Evolutionary conservation across 2,797 vertebrate genomes (phyloP).

Genomic region (Propithecus perrieri): DNA sequence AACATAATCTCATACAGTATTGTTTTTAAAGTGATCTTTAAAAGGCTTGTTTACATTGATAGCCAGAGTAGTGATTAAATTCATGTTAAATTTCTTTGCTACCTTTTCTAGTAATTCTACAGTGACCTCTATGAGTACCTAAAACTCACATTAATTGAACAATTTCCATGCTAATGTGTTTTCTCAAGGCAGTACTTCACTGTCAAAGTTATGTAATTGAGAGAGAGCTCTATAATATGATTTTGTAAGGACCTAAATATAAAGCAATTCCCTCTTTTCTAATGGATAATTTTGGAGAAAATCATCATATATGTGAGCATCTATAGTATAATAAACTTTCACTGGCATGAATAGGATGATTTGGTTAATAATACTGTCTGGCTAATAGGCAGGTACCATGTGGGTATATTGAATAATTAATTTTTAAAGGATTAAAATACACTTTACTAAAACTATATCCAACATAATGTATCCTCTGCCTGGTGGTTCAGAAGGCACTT

Average conservation of each 20-base stretch:
- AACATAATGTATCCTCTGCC: not conserved
- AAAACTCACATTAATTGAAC: not conserved
- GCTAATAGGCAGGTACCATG: not conserved
- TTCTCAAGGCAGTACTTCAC: not conserved
- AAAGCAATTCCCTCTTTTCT: conserved; percentile 16
- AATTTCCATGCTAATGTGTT: not conserved
- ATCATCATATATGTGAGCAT: not conserved
- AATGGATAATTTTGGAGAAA: conserved; percentile 5
- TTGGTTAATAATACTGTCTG: not conserved
- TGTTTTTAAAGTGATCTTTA: not conserved
- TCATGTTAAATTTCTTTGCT: not conserved
- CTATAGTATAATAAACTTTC: not conserved
- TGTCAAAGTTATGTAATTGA: not conserved
- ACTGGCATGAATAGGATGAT: not conserved
- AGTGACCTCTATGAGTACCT: not conserved
- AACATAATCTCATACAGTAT: not conserved
- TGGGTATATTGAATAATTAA: not conserved
- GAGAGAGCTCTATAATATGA: not conserved
- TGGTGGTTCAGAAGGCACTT: not conserved
- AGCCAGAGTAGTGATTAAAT: not conserved
- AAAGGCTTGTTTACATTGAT: not conserved
- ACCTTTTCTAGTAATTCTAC: not conserved
- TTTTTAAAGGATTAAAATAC: conserved; percentile 19
- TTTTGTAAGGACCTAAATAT: not conserved
- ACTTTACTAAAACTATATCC: not conserved